Base-by-base conservation (phyloP, 1,140 invertebrate genomes). In the Bombus haemorrhoidalis region DNA sequence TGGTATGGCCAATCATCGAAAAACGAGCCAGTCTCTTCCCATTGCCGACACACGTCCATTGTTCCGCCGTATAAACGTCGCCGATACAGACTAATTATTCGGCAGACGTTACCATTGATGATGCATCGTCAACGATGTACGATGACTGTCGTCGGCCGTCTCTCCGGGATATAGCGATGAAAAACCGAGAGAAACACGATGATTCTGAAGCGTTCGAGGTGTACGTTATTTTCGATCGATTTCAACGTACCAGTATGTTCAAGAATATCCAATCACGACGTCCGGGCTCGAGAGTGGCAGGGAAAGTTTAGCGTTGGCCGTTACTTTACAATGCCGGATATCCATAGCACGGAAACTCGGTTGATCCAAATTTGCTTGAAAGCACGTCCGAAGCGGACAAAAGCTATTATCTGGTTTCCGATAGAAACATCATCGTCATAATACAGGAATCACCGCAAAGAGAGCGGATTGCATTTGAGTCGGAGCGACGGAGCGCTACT, bases 21-120 rank as follows among this genome's bases (percentile, higher is more conserved):
- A 39, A 84, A 83, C 39, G 32, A 53, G 41, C 6, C 25, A 12
- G 39, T 41, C 53, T 47, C 10, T 74, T 53, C 47, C 53, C 57
- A 47, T 43, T 57, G 37, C 3, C 32, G 41, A 41, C 43, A 73
- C n/a, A 59, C 62, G 72, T n/a, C 59, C 39, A 85, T 85, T 85
- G 77, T 85, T 53, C 68, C 34, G 34, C 28, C 34, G 41, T 62
- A 39, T 47, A 80, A 80, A 80, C 39, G 53, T 80, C 57, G 1
- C 28, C 39, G 76, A 47, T 68, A 72, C 25, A 15, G 69, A 80
- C 78, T 81, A 74, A 81, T 85, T 85, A 85, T 85, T 81, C 77
- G 34, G 53, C n/a, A 64, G 32, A 43, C n/a, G 53, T 73, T 68
- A 34, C 47, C 25, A 22, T 15, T 71, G 41, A 71, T 79, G 32